Base-by-base conservation (phyloP, 2,888 invertebrate species). In the Neuroscelio doddi region DNA sequence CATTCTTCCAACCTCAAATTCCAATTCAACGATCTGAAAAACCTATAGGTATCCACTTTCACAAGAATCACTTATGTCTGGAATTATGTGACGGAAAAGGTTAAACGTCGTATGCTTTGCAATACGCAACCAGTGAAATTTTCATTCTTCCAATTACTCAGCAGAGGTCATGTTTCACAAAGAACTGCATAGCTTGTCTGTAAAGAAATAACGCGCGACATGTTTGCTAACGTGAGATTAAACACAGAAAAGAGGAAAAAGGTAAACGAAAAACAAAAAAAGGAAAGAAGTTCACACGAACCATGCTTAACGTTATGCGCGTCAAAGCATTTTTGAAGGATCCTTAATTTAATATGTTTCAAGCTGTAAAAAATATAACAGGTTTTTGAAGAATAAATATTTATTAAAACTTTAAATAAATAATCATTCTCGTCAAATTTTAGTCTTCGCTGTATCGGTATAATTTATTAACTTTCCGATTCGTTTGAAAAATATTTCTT, bases 81-180 rank as follows among this genome's bases (percentile, higher is more conserved):
- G n/a, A n/a, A n/a, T n/a, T n/a, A n/a, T n/a, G n/a, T n/a, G n/a
- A n/a, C n/a, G n/a, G n/a, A n/a, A n/a, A n/a, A n/a, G n/a, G 21
- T 21, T 21, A 3, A 21, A 2, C 21, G 21, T 21, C 21, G 21
- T n/a, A n/a, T n/a, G n/a, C 36, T 7, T 36, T 15, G 38, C 17
- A 38, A 38, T 9, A 17, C 15, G 10, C 17, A 38, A 38, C 38
- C 16, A 16, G 16, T 12, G 9, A 12, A 38, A 38, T 14, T 5
- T 14, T 36, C 36, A 36, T 14, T 36, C 15, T 14, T 4, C 12
- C 36, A 14, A 36, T 36, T 36, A 36, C 36, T 36, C 12, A 14
- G 14, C 36, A 14, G 15, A 36, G 36, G 15, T 36, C 36, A 36
- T 14, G 15, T 36, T 36, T 14, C 14, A 1, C 12, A 36, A 36